These are phyloP conservation scores for Pica pica DNA, from an alignment of 2,113 vertebrate species.

Conservation along the genomic window DNA sequence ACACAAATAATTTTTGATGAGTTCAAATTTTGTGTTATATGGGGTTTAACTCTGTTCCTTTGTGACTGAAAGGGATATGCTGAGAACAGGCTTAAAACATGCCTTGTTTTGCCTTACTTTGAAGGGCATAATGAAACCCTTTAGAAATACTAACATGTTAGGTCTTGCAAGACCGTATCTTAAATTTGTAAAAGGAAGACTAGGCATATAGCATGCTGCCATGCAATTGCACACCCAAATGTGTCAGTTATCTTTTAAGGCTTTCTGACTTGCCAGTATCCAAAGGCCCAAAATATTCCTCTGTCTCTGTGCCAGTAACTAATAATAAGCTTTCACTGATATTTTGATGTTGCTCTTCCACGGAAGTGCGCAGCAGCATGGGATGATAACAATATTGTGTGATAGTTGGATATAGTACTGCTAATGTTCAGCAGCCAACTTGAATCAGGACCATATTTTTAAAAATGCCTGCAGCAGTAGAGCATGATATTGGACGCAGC, in stretches of 20 bases:
- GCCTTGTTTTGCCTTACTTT: not conserved
- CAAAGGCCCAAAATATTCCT: not conserved
- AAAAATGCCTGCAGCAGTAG: not conserved
- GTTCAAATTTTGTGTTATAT: not conserved
- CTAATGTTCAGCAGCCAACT: not conserved
- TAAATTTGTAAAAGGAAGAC: not conserved
- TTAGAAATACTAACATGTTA: not conserved
- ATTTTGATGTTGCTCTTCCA: slow-evolving; percentile 14
- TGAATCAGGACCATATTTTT: not conserved
- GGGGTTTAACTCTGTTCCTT: not conserved
- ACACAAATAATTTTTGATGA: not conserved
- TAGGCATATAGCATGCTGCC: not conserved
- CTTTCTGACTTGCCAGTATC: not conserved
- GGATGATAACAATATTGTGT: not conserved
- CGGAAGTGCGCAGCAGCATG: not conserved
- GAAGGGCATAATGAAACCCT: not conserved
- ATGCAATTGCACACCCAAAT: not conserved
- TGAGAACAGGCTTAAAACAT: not conserved
- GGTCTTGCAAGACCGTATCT: rapidly evolving
- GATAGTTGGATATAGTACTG: not conserved
- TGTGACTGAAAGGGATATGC: not conserved
- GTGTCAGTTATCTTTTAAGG: not conserved
- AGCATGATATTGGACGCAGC: not conserved
- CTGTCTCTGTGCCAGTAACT: slow-evolving; percentile 2
- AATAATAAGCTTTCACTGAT: slow-evolving; percentile 31